Evolutionary conservation across 1,140 invertebrate genomes (phyloP), one percentile per base, ranked within the genome.

Genomic region (Sipha flava): DNA sequence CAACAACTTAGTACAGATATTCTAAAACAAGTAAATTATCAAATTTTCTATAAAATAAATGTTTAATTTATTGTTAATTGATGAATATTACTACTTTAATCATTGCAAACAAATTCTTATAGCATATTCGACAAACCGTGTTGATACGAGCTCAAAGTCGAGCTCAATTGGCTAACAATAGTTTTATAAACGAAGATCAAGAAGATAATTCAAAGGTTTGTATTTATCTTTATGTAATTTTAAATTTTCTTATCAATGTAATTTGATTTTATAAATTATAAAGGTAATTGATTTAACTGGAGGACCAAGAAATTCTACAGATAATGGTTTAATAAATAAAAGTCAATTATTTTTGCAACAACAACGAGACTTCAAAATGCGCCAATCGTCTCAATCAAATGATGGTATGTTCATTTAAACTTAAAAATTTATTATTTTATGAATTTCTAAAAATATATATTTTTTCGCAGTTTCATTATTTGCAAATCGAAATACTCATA

Each of bases 61-160:
- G 23, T 45, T 72, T 72, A 5, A 62, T 40, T 5, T 16, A 16
- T 59, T 68, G 5, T 18, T 68, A 6, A 9, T 68, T 68, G 6
- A 31, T 6, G 23, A 68, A 6, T 4, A 57, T n/a, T 40, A 4
- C 10, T 6, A 40, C 10, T 40, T 40, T 6, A 10, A 6, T 40
- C 4, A 40, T 40, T 40, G 4, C 4, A 40, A 40, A 6, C 37
- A 21, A 54, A 52, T 72, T 66, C 82, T 57, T 84, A 4, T 90
- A 96, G 87, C 95, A 96, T 84, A 95, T 96, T 83, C 90, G 95
- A 16, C 94, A 96, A 84, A 95, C 94, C 4, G 94, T 96, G 0
- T 85, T 95, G 68, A 94, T 92, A n/a, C 87, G 93, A 66, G 91
- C 90, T 14, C 89, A 90, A 1, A 92, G 90, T 84, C 89, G 90